These are phyloP conservation scores for Uria aalge DNA, from an alignment of 2,113 vertebrate species.

Conservation along the genomic window DNA sequence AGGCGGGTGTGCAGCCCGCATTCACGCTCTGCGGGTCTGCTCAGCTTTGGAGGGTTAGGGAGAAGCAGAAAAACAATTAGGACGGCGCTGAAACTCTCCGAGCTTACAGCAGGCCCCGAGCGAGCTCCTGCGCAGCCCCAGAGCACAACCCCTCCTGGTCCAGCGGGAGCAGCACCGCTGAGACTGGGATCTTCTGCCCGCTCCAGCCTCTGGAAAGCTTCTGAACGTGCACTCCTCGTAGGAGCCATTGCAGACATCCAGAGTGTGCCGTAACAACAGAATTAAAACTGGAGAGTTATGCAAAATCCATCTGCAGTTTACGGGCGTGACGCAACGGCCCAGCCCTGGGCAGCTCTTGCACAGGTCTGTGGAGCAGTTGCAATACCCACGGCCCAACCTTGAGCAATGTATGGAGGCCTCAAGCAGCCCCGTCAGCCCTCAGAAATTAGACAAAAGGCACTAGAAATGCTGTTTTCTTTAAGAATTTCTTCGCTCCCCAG, in stretches of 20 bases:
- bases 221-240: not conserved
- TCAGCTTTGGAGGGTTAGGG: not conserved
- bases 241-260: not conserved
- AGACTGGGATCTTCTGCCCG: slow-evolving; percentile 21
- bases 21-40: fast-evolving
- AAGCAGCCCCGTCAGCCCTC: not conserved
- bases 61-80: not conserved
- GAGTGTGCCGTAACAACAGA: not conserved
- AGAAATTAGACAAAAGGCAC: not conserved
- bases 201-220: not conserved
- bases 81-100: not conserved
- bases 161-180: not conserved
- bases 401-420: not conserved
- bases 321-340: not conserved
- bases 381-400: not conserved
- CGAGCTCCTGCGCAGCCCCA: not conserved
- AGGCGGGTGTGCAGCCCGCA: not conserved
- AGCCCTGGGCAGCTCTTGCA: slow-evolving; percentile 8
- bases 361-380: not conserved
- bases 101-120: not conserved
- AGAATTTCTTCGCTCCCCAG: not conserved
- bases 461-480: not conserved
- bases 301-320: not conserved
- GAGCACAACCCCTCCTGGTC: not conserved
- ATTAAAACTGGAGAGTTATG: not conserved